Evolutionary conservation across 2,888 invertebrate species (phyloP).

Genomic region (Himalopsyche tibetana): DNA sequence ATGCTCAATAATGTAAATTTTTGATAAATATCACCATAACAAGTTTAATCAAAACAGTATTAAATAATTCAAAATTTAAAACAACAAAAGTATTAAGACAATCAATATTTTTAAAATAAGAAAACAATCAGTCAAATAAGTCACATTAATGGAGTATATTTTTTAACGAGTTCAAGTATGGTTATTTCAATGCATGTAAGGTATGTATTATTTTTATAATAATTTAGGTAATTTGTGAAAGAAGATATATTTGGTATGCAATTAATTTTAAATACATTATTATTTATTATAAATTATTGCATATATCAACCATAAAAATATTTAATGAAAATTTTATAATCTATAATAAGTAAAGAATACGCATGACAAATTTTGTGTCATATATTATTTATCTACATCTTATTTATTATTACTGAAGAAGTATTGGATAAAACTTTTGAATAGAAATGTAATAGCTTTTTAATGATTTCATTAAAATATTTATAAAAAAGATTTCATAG

Average conservation of each 20-base stretch:
- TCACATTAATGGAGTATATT: too few species aligned
- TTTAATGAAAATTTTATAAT: background rate
- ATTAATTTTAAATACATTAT: background rate
- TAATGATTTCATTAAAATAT: background rate
- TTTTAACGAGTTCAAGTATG: too few species aligned
- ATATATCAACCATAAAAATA: constrained; percentile 1
- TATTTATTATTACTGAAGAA: background rate
- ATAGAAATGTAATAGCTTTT: background rate
- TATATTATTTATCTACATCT: constrained; percentile 6
- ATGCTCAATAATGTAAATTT: too few species aligned
- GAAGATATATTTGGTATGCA: background rate
- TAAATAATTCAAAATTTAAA: too few species aligned
- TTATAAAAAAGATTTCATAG: background rate
- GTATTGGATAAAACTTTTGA: constrained; percentile 10
- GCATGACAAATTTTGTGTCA: background rate
- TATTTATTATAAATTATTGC: constrained; percentile 36
- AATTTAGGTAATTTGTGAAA: background rate
- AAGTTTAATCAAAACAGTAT: too few species aligned
- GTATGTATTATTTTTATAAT: background rate
- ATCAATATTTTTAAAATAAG: too few species aligned
- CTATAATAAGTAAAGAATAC: background rate
- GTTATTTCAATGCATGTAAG: too few species aligned
- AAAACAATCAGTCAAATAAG: too few species aligned
- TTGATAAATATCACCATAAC: too few species aligned
- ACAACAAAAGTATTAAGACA: too few species aligned